Conservation (phyloP, 2,797 vertebrate species). For the Trachurus trachurus region DNA sequence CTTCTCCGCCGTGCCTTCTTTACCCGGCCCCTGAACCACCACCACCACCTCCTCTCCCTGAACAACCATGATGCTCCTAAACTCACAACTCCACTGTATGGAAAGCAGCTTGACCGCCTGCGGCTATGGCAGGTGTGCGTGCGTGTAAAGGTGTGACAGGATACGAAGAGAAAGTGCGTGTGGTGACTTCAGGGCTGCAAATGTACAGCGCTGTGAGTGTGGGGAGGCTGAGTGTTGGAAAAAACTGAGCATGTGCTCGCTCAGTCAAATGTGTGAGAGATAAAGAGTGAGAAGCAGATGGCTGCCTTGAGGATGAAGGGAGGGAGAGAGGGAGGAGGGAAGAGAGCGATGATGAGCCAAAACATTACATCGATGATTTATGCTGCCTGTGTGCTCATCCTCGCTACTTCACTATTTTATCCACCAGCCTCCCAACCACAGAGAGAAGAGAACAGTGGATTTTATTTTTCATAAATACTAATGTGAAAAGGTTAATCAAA, state of each 20-base stretch:
- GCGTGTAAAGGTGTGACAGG: neutral
- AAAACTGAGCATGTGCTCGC: conserved; percentile 53
- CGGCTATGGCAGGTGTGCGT: conserved; percentile 30
- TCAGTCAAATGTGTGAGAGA: conserved; percentile 63
- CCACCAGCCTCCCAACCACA: conserved; percentile 42
- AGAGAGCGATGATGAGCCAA: conserved; percentile 60
- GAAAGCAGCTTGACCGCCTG: conserved; percentile 26
- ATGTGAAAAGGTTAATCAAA: neutral
- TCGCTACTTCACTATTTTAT: conserved; percentile 25
- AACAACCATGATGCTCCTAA: conserved; percentile 73
- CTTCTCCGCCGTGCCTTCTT: conserved; percentile 59
- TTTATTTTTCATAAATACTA: neutral
- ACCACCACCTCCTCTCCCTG: conserved; percentile 67
- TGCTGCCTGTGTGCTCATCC: conserved; percentile 22
- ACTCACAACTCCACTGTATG: conserved; percentile 38
- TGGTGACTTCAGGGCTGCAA: conserved; percentile 8
- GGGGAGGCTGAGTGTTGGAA: conserved; percentile 2
- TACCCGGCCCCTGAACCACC: conserved; percentile 48
- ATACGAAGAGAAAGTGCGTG: neutral
- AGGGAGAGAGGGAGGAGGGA: conserved; percentile 75
- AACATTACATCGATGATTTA: conserved; percentile 47
- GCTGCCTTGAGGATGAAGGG: conserved; percentile 65
- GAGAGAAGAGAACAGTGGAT: conserved; percentile 74
- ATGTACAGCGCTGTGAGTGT: conserved; percentile 3
- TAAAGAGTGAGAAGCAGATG: conserved; percentile 71